Conservation (phyloP, 2,797 vertebrate species). For the Rhinoraja longicauda region DNA sequence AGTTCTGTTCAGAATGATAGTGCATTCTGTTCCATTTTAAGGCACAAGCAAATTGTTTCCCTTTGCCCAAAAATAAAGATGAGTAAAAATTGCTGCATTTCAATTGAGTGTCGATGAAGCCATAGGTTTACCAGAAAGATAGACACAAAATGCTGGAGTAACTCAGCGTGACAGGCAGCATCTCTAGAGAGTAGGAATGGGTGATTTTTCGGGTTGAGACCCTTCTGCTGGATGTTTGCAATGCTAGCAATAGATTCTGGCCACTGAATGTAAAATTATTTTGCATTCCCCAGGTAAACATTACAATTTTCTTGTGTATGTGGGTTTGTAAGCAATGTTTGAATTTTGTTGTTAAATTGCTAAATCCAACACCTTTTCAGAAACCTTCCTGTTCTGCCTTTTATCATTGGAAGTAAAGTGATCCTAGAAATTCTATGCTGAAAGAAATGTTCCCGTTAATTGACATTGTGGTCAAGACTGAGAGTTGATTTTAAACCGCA, state of each 20-base stretch:
- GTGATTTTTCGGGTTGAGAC: too few relatives aligned
- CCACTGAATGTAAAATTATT: neutral
- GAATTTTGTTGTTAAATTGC: neutral
- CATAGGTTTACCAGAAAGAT: neutral
- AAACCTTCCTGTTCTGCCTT: neutral
- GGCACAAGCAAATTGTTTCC: neutral
- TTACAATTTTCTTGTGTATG: neutral
- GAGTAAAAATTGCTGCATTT: neutral
- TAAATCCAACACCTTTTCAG: neutral
- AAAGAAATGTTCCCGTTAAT: neutral
- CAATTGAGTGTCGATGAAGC: neutral
- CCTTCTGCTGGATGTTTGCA: neutral
- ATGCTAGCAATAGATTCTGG: neutral
- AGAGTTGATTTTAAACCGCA: neutral
- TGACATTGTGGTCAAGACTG: neutral
- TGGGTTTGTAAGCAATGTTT: neutral
- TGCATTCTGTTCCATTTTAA: neutral
- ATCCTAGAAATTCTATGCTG: neutral
- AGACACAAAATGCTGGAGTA: too few relatives aligned
- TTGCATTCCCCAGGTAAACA: neutral
- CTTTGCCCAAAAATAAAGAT: neutral
- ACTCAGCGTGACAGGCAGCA: too few relatives aligned
- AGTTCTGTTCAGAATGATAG: too few relatives aligned
- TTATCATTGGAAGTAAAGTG: neutral
- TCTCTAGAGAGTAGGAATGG: too few relatives aligned